Evolutionary conservation across 2,797 vertebrate genomes (phyloP), one percentile per base, ranked within the genome.

Genomic region (Mionectes olivaceus): DNA sequence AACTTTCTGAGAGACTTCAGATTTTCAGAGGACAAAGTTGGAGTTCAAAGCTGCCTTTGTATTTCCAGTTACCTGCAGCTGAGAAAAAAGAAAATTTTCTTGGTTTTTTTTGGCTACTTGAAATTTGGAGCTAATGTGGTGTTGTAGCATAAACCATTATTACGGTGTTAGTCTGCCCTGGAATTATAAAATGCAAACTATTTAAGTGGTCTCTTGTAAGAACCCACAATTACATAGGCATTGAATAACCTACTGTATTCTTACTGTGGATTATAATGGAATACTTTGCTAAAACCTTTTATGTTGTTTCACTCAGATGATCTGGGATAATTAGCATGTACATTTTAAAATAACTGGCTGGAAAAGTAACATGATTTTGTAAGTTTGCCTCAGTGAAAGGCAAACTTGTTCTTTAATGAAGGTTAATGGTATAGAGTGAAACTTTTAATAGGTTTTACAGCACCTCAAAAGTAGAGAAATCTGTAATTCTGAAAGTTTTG

Each of bases 1-100:
- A 84, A 78, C 77, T 91, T 94, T 87, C 52, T 71, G 70, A 87
- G 75, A 87, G 50, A 80, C 50, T 93, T 89, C 57, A 25, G 13
- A 24, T 69, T 94, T 94, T 93, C 59, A 83, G 76, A 73, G 74
- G 74, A 68, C 47, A 82, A 64, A 77, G 30, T 28, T 92, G 57
- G 15, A 91, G 55, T 33, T 84, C 41, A 86, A 86, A 79, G 35
- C 50, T 94, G 27, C 27, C 19, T 83, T 41, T 83, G 4, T 67
- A 32, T 83, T 91, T 92, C 52, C 44, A 81, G 37, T 90, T 95
- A 91, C 87, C 69, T 86, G 52, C 39, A 83, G 33, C 25, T 28
- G 57, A 56, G 41, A 28, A 71, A 75, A 89, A 75, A 44, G 3
- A 59, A 52, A 21, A 12, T 80, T 35, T 77, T 83, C 24, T 46